Base-by-base conservation (phyloP, 37 sponge, comb jelly and placozoan species). In the Hexactinellida sp. region DNA sequence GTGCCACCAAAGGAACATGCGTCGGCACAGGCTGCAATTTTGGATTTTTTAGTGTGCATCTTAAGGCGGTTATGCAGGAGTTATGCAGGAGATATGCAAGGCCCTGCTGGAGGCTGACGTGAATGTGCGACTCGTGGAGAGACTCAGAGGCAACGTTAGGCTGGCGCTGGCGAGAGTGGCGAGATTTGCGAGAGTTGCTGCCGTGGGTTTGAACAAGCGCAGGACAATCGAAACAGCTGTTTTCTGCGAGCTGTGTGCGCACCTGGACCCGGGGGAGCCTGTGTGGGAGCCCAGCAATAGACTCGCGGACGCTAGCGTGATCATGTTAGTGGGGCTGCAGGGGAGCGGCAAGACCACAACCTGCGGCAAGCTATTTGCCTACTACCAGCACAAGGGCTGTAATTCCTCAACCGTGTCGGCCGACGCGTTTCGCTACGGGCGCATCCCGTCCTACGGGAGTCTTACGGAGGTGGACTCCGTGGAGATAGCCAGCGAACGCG, bases 271-370 rank as follows among this genome's bases (percentile, higher is more conserved):
- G 0, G 92, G 92, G 24, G 98, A 93, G 36, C 92, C 92, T 37
- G 87, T 89, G 13, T 97, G 98, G 98, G 90, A 93, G 37, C 94
- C 98, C 7, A 84, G 84, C 9, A 97, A 97, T 84, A 93, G 95
- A 0, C 86, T 86, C 82, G n/a, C n/a, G 5, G 86, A 88, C 82
- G 83, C 85, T 38, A 97, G 94, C 82, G 90, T 97, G 63, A 92
- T 97, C 86, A 97, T 97, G 98, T 97, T 97, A 52, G 98, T 97
- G 0, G 98, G 98, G 0, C 84, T 97, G 30, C 98, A 97, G 87
- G 98, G 98, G 35, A 91, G 95, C 83, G 98, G 98, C 54, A 97
- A 97, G 82, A 97, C 98, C 0, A 97, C 98, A 38, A 97, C 98
- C 24, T 94, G 95, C 54, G 92, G 94, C 52, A 97, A 97, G 94